Percentiles rank a stretch among this genome's conserved stretches.
These are phyloP conservation scores for Drosophila teissieri DNA, from an alignment of 1,140 invertebrate genomes.

Conservation along the genomic window DNA sequence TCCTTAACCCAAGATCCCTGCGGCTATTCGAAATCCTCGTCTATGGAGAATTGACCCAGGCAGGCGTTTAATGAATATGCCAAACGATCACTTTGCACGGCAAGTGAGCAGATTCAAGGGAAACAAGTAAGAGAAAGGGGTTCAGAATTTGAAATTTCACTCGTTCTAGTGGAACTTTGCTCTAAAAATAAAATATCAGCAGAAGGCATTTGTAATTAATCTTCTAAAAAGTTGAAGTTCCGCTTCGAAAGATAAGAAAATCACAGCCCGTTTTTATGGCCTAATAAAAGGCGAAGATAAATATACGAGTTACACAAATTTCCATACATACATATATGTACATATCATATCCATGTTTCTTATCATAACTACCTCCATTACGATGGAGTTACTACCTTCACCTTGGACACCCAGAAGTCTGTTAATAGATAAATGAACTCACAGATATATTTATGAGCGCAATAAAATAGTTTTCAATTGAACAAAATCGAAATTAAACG, in stretches of 20 bases:
- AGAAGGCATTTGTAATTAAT: conserved; percentile 14
- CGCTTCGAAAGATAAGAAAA: conserved; percentile 22
- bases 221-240: conserved; percentile 12
- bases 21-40: conserved; percentile 40
- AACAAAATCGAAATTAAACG: conserved; percentile 14
- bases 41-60: conserved; percentile 55
- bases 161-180: background rate
- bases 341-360: conserved; percentile 10
- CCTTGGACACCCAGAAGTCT: conserved; percentile 11
- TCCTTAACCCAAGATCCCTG: conserved; percentile 48
- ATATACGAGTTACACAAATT: conserved; percentile 6
- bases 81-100: conserved; percentile 61
- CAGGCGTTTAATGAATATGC: conserved; percentile 76
- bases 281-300: conserved; percentile 34
- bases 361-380: conserved; percentile 2
- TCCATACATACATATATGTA: conserved; percentile 17
- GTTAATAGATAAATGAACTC: conserved; percentile 7
- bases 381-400: conserved; percentile 19
- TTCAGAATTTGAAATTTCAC: background rate
- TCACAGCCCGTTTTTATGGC: conserved; percentile 10
- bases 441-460: conserved; percentile 2
- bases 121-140: background rate
- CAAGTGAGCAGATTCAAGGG: conserved; percentile 21
- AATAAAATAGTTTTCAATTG: conserved; percentile 16
- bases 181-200: background rate